Evolutionary conservation across 1,140 invertebrate species (phyloP).

Genomic region (Lordiphosa stackelbergi): DNA sequence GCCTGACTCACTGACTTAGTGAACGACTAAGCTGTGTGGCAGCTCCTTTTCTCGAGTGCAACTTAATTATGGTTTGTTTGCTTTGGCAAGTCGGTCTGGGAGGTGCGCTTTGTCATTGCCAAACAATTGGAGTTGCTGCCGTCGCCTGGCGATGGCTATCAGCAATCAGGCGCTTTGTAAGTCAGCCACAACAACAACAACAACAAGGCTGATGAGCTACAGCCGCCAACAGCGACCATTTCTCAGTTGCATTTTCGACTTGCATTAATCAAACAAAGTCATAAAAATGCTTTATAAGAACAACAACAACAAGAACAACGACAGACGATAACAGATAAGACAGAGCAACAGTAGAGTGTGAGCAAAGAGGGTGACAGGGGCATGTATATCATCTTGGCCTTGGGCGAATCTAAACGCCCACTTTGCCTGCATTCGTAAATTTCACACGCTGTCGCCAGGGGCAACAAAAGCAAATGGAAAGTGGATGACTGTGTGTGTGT

Average conservation of each 20-base stretch:
- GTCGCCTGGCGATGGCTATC: conserved; percentile 62
- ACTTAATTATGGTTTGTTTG: conserved; percentile 76
- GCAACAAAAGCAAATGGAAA: conserved; percentile 20
- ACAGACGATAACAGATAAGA: conserved; percentile 46
- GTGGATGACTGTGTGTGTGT: conserved; percentile 6
- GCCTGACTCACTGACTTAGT: conserved; percentile 73
- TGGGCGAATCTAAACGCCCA: conserved; percentile 33
- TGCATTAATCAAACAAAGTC: conserved; percentile 57
- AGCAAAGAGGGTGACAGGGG: neutral
- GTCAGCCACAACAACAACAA: conserved; percentile 45
- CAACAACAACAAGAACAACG: conserved; percentile 11
- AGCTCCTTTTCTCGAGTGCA: conserved; percentile 42
- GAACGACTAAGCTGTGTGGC: conserved; percentile 53
- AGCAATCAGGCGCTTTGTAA: conserved; percentile 74
- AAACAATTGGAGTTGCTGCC: conserved; percentile 56
- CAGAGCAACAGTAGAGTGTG: neutral
- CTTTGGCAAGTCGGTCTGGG: conserved; percentile 55
- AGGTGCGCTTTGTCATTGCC: conserved; percentile 74
- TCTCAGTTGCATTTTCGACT: conserved; percentile 49
- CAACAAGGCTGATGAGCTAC: conserved; percentile 38
- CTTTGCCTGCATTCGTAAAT: conserved; percentile 50
- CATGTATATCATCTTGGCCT: conserved; percentile 40
- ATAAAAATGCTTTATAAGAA: conserved; percentile 38
- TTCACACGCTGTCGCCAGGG: conserved; percentile 62
- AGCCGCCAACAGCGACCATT: conserved; percentile 11